These are phyloP conservation scores for Drosophila macrospina DNA, from an alignment of 2,888 invertebrate genomes.

Conservation along the genomic window DNA sequence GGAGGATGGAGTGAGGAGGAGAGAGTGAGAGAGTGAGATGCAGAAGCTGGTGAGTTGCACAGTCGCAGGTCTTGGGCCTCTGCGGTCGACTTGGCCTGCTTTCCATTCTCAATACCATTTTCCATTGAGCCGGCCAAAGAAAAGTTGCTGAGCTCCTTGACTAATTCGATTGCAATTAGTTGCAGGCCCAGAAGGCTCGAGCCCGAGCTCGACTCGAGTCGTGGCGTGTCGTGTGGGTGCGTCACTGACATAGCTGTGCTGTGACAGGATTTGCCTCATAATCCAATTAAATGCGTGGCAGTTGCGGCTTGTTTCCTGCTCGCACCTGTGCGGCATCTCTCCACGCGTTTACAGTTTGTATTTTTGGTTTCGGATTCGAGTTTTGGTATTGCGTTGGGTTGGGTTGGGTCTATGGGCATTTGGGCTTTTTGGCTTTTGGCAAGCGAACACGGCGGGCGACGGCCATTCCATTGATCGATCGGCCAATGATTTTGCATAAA, in stretches of 20 bases:
- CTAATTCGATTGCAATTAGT: slow-evolving; percentile 79
- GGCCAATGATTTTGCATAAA: slow-evolving; percentile 80
- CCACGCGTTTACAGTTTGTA: slow-evolving; percentile 8
- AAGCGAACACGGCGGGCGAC: slow-evolving; percentile 40
- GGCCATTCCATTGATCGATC: slow-evolving; percentile 70
- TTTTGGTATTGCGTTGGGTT: slow-evolving; percentile 8
- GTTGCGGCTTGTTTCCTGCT: slow-evolving; percentile 66
- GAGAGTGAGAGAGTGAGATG: neutral
- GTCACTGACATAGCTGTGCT: slow-evolving; percentile 53
- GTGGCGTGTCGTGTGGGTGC: slow-evolving; percentile 54
- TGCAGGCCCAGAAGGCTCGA: slow-evolving; percentile 49
- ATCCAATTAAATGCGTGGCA: slow-evolving; percentile 78
- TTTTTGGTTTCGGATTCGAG: slow-evolving; percentile 7
- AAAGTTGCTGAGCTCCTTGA: slow-evolving; percentile 80
- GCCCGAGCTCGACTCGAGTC: slow-evolving; percentile 13
- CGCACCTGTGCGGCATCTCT: slow-evolving; percentile 74
- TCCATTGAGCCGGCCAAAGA: slow-evolving; percentile 39
- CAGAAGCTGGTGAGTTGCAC: slow-evolving; percentile 9
- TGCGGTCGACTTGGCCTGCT: slow-evolving; percentile 22
- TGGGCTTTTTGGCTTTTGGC: slow-evolving; percentile 21
- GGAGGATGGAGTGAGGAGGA: slow-evolving; percentile 5
- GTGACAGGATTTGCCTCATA: slow-evolving; percentile 77
- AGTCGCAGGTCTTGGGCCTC: slow-evolving; percentile 15
- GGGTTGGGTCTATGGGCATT: no score
- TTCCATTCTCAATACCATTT: slow-evolving; percentile 40